Conservation (phyloP, 2,113 vertebrate species). For the Notothenia rossii region DNA sequence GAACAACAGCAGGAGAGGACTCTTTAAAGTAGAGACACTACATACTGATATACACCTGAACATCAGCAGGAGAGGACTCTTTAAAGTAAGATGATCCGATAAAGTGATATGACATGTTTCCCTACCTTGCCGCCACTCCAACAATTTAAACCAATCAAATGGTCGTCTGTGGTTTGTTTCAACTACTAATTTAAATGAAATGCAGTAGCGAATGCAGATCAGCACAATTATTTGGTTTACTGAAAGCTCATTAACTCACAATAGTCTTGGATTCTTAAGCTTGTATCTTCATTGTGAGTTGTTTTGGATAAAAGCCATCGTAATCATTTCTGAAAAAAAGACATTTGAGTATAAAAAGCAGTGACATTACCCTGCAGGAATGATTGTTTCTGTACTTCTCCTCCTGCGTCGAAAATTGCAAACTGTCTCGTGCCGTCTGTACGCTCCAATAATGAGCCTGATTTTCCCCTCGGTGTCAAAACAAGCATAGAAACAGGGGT, state of each 20-base stretch:
- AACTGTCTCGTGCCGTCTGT: slow-evolving; percentile 6
- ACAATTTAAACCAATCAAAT: not conserved
- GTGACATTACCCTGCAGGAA: not conserved
- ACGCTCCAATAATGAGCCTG: slow-evolving; percentile 6
- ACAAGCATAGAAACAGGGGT: not conserved
- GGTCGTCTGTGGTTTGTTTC: too few species aligned
- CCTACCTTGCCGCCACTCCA: not conserved
- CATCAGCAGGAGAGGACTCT: too few species aligned
- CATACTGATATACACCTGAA: too few species aligned
- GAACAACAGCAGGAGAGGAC: too few species aligned
- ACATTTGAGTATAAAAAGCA: not conserved
- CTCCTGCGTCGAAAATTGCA: slow-evolving; percentile 11
- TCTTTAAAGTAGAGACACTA: too few species aligned
- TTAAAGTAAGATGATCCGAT: too few species aligned
- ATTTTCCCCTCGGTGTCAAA: slow-evolving; percentile 8
- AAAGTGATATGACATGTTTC: not conserved
- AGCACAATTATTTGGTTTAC: too few species aligned
- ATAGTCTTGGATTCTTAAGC: too few species aligned
- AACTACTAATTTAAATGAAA: too few species aligned
- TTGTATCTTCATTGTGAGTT: too few species aligned
- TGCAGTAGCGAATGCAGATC: too few species aligned
- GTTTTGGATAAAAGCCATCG: not conserved
- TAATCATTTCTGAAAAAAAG: not conserved
- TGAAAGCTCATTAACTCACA: too few species aligned
- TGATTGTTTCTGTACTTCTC: not conserved